Conservation (phyloP, 1,140 invertebrate species). For the Ganaspis sp. region DNA sequence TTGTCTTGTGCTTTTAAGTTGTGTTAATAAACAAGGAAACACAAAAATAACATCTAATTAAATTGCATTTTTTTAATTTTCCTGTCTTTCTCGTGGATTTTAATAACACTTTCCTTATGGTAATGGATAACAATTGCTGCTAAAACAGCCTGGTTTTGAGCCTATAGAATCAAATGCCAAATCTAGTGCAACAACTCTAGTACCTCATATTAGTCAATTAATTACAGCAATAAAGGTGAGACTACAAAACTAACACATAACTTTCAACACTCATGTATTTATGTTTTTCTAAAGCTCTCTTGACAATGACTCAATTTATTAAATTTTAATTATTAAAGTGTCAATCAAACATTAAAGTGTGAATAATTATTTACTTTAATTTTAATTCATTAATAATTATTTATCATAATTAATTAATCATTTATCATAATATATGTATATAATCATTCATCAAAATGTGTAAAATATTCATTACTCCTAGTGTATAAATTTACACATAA, state of each 20-base stretch:
- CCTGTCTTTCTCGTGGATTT: slow-evolving; percentile 55
- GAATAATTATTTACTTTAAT: no score
- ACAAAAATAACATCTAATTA: not conserved
- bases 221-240: slow-evolving; percentile 85
- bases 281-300: no score
- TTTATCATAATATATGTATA: slow-evolving; percentile 36
- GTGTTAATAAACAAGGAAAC: not conserved
- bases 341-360: no score
- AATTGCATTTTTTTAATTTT: not conserved
- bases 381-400: no score
- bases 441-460: not conserved
- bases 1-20: not conserved
- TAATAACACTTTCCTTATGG: slow-evolving; percentile 48
- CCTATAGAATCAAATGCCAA: slow-evolving; percentile 75
- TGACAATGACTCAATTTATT: no score
- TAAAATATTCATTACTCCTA: no score
- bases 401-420: not conserved
- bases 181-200: slow-evolving; percentile 79
- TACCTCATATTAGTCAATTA: slow-evolving; percentile 83
- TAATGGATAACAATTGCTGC: slow-evolving; percentile 51
- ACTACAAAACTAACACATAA: slow-evolving; percentile 46
- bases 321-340: no score
- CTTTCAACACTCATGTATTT: not conserved
- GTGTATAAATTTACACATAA: no score
- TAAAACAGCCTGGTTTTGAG: slow-evolving; percentile 69